Conservation (phyloP, 2,797 vertebrate species). For the Macroramphosus scolopax region DNA sequence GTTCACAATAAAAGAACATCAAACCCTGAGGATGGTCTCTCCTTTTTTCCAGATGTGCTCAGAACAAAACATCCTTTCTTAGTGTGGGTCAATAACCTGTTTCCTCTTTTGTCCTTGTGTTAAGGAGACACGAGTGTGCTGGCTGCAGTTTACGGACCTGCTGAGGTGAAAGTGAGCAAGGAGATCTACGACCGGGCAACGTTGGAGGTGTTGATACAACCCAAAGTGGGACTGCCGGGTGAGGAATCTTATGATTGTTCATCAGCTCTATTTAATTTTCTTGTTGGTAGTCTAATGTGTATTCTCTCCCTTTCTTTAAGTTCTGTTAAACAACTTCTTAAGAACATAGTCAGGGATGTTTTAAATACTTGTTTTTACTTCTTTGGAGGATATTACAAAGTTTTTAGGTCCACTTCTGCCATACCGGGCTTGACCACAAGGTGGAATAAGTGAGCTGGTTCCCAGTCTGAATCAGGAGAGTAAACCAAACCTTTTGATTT, state of each 20-base stretch:
- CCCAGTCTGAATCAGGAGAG: not conserved
- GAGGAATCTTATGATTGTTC: slow-evolving; percentile 13
- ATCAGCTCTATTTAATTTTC: not conserved
- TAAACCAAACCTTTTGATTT: not conserved
- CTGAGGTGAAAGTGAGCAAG: slow-evolving; percentile 89
- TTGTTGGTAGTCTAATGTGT: not conserved
- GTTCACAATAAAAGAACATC: no score
- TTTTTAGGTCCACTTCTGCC: no score
- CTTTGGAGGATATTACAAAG: no score
- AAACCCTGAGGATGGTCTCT: no score
- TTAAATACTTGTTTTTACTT: no score
- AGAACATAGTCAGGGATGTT: no score
- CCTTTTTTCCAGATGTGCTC: not conserved
- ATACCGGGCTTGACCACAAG: slow-evolving; percentile 37
- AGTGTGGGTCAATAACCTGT: not conserved
- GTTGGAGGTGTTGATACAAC: slow-evolving; percentile 85
- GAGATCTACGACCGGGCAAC: slow-evolving; percentile 90
- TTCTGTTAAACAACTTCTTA: no score
- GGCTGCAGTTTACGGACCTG: slow-evolving; percentile 88
- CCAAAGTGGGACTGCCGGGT: slow-evolving; percentile 87
- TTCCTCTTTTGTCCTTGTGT: not conserved
- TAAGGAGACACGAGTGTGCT: slow-evolving; percentile 87
- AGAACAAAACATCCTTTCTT: not conserved
- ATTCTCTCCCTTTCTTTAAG: no score
- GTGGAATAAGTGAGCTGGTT: slow-evolving; percentile 18